Percentiles rank a stretch among this genome's conserved stretches.
Evolutionary conservation across 2,113 vertebrate genomes (phyloP).

Genomic region (Nibea albiflora): DNA sequence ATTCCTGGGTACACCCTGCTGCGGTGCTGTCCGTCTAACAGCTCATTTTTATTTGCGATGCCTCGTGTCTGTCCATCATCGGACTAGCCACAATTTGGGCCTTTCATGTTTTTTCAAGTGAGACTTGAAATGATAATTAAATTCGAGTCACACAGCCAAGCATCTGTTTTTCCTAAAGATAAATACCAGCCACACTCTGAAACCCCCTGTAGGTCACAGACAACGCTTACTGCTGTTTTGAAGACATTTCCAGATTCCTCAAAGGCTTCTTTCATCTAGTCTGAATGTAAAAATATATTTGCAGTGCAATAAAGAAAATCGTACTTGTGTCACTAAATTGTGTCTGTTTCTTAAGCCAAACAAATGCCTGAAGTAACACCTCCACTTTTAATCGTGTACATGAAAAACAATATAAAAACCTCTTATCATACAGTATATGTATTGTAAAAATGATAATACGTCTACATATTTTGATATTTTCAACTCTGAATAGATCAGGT

Average conservation of each 20-base stretch:
- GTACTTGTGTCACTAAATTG: not conserved
- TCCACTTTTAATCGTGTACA: not conserved
- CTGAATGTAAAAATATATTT: constrained; percentile 27
- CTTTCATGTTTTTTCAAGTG: constrained; percentile 6
- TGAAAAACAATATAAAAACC: not conserved
- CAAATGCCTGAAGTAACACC: constrained; percentile 24
- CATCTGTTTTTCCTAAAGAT: constrained; percentile 25
- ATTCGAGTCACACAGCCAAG: constrained; percentile 29
- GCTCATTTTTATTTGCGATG: constrained; percentile 8
- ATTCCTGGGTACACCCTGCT: not conserved
- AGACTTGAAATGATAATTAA: constrained; percentile 1
- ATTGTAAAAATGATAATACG: not conserved
- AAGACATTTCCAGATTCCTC: constrained; percentile 24
- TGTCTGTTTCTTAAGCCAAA: constrained; percentile 22
- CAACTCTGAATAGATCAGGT: not conserved
- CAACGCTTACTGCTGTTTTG: constrained; percentile 23
- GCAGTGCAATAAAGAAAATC: not conserved
- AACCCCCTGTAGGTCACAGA: constrained; percentile 23
- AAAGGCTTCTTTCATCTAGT: constrained; percentile 4
- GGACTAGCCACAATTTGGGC: constrained; percentile 4
- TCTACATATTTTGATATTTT: not conserved
- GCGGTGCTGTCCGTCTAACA: not conserved
- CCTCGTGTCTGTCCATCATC: not conserved
- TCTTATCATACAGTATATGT: not conserved
- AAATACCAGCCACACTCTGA: constrained; percentile 20